Percentiles rank a stretch among this genome's conserved stretches.
Conservation (phyloP, 2,113 vertebrate genomes). For the Sylvia atricapilla region DNA sequence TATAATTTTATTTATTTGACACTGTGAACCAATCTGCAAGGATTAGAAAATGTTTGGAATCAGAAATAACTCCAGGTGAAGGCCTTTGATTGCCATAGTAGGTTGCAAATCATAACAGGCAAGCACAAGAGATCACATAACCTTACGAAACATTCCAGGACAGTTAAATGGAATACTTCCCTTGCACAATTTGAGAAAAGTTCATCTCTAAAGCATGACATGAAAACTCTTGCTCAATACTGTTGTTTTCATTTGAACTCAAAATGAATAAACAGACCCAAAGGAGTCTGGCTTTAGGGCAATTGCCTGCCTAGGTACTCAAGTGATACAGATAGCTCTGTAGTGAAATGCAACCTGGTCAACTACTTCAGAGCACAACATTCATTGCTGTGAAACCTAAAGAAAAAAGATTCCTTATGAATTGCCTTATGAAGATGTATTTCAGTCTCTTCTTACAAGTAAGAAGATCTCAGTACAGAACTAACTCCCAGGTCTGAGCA, state of each 20-base stretch:
- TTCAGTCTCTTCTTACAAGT: neutral
- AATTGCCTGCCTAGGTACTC: neutral
- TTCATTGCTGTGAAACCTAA: neutral
- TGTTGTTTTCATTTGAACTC: slow-evolving; percentile 25
- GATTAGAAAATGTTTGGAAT: neutral
- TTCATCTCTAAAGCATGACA: slow-evolving; percentile 25
- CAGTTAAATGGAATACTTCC: slow-evolving; percentile 11
- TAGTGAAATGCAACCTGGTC: neutral
- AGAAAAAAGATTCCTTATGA: neutral
- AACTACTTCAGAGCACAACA: neutral
- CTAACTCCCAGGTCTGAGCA: neutral
- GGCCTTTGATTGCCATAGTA: neutral
- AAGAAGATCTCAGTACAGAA: neutral
- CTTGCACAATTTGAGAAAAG: slow-evolving; percentile 50
- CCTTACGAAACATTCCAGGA: neutral
- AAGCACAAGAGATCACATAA: neutral
- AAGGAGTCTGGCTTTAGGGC: neutral
- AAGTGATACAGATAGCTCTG: neutral
- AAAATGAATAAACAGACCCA: slow-evolving; percentile 15
- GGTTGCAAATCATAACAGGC: neutral
- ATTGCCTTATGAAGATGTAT: neutral
- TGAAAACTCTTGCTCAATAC: slow-evolving; percentile 27
- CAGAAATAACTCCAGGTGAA: neutral
- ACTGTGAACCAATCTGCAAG: neutral
- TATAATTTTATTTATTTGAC: neutral